These are phyloP conservation scores for Acestrorhynchus altus DNA, from an alignment of 2,797 vertebrate genomes.

Conservation along the genomic window DNA sequence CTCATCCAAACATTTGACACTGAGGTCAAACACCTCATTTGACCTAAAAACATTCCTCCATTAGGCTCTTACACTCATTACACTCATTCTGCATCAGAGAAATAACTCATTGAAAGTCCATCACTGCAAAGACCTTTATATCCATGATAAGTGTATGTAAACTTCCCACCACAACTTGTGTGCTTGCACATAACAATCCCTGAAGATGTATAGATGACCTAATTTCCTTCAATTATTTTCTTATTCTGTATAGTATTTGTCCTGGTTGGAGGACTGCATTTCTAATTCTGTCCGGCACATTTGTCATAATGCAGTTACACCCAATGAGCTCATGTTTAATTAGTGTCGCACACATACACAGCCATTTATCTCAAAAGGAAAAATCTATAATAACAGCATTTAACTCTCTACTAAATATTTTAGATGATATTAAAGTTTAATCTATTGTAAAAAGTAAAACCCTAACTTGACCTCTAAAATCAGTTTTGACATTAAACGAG, in stretches of 20 bases:
- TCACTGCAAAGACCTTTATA: too few relatives aligned
- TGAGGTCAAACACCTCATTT: too few relatives aligned
- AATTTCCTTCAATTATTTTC: not conserved
- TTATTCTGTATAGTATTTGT: not conserved
- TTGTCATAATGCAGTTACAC: not conserved
- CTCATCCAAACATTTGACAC: too few relatives aligned
- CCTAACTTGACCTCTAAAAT: not conserved
- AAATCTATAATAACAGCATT: not conserved
- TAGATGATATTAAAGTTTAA: not conserved
- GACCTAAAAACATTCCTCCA: too few relatives aligned
- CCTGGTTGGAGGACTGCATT: not conserved
- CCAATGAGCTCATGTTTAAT: conserved; percentile 27
- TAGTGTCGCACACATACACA: not conserved
- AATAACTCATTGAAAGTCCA: too few relatives aligned
- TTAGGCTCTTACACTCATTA: too few relatives aligned
- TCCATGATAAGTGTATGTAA: too few relatives aligned
- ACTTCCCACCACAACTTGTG: too few relatives aligned
- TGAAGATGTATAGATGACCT: too few relatives aligned
- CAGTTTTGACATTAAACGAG: not conserved
- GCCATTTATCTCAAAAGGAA: not conserved
- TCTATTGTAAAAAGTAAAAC: not conserved
- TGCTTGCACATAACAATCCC: too few relatives aligned
- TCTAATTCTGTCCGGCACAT: not conserved
- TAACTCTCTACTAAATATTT: not conserved
- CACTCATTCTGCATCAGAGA: too few relatives aligned